Conservation (phyloP, 2,888 invertebrate genomes). For the Dioctria linearis region DNA sequence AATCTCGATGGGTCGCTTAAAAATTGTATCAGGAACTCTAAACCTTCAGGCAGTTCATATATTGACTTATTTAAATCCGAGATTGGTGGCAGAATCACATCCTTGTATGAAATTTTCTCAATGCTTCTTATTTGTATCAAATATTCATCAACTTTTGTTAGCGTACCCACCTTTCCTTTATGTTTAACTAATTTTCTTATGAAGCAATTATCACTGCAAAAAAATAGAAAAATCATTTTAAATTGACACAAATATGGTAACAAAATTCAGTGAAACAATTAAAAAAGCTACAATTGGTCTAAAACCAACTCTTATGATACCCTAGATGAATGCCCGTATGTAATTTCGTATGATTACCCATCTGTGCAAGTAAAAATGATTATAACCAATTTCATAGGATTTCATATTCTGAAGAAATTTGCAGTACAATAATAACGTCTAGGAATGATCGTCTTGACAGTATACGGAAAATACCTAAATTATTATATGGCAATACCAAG, state of each 20-base stretch:
- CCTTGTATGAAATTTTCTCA: conserved; percentile 42
- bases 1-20: conserved; percentile 43
- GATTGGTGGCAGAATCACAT: conserved; percentile 47
- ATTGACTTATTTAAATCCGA: conserved; percentile 47
- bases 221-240: not conserved
- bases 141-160: conserved; percentile 4
- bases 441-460: no score
- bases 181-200: conserved; percentile 15
- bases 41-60: conserved; percentile 25
- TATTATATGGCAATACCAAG: no score
- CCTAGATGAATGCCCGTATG: no score
- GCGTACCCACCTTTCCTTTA: not conserved
- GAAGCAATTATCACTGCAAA: conserved; percentile 46
- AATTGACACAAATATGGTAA: conserved; percentile 3
- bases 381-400: no score
- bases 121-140: conserved; percentile 39
- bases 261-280: no score
- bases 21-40: conserved; percentile 46
- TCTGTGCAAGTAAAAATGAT: no score
- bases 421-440: no score
- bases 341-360: no score
- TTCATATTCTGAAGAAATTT: no score
- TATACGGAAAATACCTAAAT: no score
- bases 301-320: no score
- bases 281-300: no score